Evolutionary conservation across 2,113 vertebrate genomes (phyloP).

Genomic region (Prietella phreatophila): DNA sequence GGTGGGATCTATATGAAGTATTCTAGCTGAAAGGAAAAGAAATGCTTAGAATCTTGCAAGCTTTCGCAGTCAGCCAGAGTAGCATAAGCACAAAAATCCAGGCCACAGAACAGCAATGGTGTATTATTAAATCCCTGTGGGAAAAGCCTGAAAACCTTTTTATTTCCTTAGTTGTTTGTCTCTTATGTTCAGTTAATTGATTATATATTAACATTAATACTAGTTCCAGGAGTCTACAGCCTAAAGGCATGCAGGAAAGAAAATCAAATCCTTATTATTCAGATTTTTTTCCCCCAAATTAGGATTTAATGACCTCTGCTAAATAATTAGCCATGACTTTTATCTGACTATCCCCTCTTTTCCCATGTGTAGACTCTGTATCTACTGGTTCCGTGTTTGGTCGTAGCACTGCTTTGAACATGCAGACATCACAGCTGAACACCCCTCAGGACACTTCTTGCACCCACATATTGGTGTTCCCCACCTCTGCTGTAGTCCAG

Average conservation of each 20-base stretch:
- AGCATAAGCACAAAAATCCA: too few relatives aligned
- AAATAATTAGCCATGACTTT: not conserved
- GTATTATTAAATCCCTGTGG: not conserved
- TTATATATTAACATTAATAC: not conserved
- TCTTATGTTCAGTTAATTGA: not conserved
- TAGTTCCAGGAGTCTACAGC: not conserved
- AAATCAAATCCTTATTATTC: not conserved
- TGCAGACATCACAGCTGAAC: conserved; percentile 94
- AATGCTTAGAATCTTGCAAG: not conserved
- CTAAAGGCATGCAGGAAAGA: not conserved
- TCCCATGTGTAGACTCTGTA: conserved; percentile 74
- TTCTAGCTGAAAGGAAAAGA: conserved; percentile 2
- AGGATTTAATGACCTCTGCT: not conserved
- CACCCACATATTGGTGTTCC: conserved; percentile 96
- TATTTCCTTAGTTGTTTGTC: not conserved
- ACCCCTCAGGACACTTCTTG: conserved; percentile 97
- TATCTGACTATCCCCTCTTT: not conserved
- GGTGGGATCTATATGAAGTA: conserved; percentile 68
- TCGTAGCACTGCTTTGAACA: conserved; percentile 94
- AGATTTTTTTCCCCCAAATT: not conserved
- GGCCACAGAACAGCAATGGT: not conserved
- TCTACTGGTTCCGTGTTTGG: conserved; percentile 96
- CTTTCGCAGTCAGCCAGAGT: not conserved
- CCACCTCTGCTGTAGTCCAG: conserved; percentile 93
- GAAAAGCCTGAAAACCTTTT: not conserved